Evolutionary conservation across 2,797 vertebrate genomes (phyloP).

Genomic region (Todus mexicanus): DNA sequence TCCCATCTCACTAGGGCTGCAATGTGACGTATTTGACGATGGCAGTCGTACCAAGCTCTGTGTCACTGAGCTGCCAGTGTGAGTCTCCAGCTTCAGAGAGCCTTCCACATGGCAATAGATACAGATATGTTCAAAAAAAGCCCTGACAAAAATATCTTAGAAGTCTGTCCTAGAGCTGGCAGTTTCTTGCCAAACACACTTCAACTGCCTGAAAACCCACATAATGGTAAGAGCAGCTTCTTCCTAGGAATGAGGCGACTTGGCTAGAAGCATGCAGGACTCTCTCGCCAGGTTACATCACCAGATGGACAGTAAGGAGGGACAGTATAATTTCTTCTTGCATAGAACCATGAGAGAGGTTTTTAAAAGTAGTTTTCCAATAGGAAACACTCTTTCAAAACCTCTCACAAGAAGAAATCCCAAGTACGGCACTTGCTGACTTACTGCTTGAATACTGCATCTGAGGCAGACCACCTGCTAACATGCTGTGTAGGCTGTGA

Average conservation of each 20-base stretch:
- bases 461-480: neutral
- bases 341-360: neutral
- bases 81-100: neutral
- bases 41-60: neutral
- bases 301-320: neutral
- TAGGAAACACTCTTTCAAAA: neutral
- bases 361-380: neutral
- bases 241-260: accelerated
- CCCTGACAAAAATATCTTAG: neutral
- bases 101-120: neutral
- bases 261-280: neutral
- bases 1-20: neutral
- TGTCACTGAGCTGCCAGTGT: accelerated
- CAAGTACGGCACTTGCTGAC: neutral
- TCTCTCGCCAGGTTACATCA: neutral
- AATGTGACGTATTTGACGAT: accelerated
- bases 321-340: neutral
- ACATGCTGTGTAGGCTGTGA: neutral
- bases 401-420: neutral
- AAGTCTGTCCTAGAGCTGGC: neutral
- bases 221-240: neutral
- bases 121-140: neutral
- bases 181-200: neutral
- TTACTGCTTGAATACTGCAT: neutral
- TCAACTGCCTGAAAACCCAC: neutral